Percentiles rank a stretch among this genome's conserved stretches.
Conservation (phyloP, 2,113 vertebrate species). For the Rhynchomys soricoides region DNA sequence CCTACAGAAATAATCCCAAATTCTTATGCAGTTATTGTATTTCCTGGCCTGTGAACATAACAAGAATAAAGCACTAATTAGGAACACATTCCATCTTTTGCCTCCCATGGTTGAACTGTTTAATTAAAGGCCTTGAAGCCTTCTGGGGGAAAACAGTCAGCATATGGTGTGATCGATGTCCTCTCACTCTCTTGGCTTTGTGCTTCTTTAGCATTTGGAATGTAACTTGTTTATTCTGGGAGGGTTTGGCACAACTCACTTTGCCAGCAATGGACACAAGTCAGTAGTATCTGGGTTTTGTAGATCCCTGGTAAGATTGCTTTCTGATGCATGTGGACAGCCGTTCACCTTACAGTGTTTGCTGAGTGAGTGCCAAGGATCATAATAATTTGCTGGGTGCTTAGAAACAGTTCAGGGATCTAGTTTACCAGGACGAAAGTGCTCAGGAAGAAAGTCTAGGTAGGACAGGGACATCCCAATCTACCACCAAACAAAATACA, state of each 20-base stretch:
- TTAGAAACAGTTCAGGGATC: slow-evolving; percentile 52
- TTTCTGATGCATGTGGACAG: slow-evolving; percentile 43
- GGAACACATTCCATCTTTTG: slow-evolving; percentile 71
- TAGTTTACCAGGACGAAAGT: neutral
- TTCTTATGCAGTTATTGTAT: slow-evolving; percentile 64
- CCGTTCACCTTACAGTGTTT: slow-evolving; percentile 22
- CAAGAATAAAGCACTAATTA: slow-evolving; percentile 76
- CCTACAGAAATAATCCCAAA: slow-evolving; percentile 63
- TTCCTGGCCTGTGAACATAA: slow-evolving; percentile 68
- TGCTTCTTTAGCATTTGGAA: slow-evolving; percentile 71
- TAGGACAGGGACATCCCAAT: neutral
- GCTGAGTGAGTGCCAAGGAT: slow-evolving; percentile 10
- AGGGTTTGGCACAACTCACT: slow-evolving; percentile 57
- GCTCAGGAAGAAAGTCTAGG: neutral
- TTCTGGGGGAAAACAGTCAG: slow-evolving; percentile 73
- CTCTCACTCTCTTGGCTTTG: slow-evolving; percentile 33
- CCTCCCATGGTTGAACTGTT: slow-evolving; percentile 62
- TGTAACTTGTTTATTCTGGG: slow-evolving; percentile 65
- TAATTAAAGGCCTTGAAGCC: slow-evolving; percentile 71
- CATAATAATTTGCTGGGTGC: neutral
- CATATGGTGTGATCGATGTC: slow-evolving; percentile 42
- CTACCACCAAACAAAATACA: too few relatives aligned
- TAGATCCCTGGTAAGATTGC: slow-evolving; percentile 17
- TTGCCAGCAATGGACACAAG: slow-evolving; percentile 43
- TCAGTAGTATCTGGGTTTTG: slow-evolving; percentile 28